Evolutionary conservation across 2,113 vertebrate species (phyloP).

Genomic region (Festucalex cinctus): DNA sequence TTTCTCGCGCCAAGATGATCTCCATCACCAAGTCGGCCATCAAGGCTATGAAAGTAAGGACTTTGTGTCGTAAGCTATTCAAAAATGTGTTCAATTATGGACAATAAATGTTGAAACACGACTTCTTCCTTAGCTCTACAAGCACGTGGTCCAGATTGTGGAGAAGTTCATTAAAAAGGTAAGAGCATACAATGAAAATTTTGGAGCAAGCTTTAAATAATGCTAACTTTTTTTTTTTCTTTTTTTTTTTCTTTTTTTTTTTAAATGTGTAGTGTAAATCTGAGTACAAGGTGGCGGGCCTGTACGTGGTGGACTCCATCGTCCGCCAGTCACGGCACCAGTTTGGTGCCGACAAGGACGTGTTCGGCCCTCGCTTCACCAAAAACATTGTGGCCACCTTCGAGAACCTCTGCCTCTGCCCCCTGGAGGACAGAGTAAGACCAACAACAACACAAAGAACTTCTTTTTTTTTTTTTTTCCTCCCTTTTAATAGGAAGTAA

Average conservation of each 20-base stretch:
- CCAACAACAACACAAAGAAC: conserved; percentile 7
- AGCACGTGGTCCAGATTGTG: conserved; percentile 99
- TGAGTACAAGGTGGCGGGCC: conserved; percentile 93
- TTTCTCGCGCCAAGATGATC: conserved; percentile 99
- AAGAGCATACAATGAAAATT: conserved; percentile 21
- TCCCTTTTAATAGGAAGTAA: background rate
- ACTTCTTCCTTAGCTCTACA: conserved; percentile 85
- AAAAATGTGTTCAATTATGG: background rate
- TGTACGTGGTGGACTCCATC: conserved; percentile 98
- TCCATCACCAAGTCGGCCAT: conserved; percentile 99
- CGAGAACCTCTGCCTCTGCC: conserved; percentile 97
- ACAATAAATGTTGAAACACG: background rate
- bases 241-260: no score
- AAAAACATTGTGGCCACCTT: conserved; percentile 98
- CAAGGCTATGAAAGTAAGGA: conserved; percentile 97
- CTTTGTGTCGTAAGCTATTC: background rate
- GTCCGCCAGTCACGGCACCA: conserved; percentile 97
- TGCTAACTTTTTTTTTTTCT: no score
- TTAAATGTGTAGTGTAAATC: conserved; percentile 89
- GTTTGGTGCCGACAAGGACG: conserved; percentile 95
- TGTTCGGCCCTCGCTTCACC: conserved; percentile 96
- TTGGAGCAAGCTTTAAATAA: background rate
- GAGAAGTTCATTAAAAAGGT: conserved; percentile 99
- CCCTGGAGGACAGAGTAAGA: conserved; percentile 93
- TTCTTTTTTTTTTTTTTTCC: no score